phyloP scores from a whole-genome alignment of 2,113 vertebrate genomes.

The Lethenteron reissneri region DNA sequence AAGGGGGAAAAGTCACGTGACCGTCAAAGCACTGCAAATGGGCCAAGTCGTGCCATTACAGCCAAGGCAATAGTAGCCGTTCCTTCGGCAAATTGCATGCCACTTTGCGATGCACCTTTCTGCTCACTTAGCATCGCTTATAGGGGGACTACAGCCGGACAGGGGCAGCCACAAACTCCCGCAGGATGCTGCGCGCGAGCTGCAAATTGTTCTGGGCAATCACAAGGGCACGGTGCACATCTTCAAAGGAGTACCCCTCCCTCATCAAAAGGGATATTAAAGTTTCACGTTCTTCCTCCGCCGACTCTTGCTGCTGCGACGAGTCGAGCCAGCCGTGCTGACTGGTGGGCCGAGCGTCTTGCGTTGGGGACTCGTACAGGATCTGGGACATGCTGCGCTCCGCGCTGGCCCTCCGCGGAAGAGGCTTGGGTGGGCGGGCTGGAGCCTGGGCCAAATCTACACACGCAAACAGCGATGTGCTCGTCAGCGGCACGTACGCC shows the following conservation, averaged over 20 bases:
- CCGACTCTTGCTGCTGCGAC: not conserved
- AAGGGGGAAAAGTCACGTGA: no score
- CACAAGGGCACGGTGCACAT: conserved; percentile 75
- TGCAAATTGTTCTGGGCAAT: conserved; percentile 86
- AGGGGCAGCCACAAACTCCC: conserved; percentile 34
- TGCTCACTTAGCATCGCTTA: no score
- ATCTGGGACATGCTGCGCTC: no score
- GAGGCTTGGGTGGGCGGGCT: conserved; percentile 71
- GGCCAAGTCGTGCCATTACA: no score
- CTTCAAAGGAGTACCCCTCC: conserved; percentile 81
- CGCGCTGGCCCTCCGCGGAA: conserved; percentile 41
- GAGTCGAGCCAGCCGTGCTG: no score
- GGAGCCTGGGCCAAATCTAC: conserved; percentile 59
- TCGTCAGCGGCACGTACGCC: no score
- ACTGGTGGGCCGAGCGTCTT: no score
- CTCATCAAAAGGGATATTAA: conserved; percentile 95
- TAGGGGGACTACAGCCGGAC: no score
- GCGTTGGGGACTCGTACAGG: conserved; percentile 10
- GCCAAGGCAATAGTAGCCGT: no score
- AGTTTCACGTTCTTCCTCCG: conserved; percentile 44
- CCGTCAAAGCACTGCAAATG: no score
- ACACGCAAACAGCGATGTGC: not conserved
- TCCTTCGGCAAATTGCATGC: no score
- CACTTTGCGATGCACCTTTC: no score
- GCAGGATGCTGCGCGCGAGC: conserved; percentile 69